Evolutionary conservation across 1,140 invertebrate species (phyloP), one percentile per base, ranked within the genome.

Genomic region (Alviniconcha marisindica): DNA sequence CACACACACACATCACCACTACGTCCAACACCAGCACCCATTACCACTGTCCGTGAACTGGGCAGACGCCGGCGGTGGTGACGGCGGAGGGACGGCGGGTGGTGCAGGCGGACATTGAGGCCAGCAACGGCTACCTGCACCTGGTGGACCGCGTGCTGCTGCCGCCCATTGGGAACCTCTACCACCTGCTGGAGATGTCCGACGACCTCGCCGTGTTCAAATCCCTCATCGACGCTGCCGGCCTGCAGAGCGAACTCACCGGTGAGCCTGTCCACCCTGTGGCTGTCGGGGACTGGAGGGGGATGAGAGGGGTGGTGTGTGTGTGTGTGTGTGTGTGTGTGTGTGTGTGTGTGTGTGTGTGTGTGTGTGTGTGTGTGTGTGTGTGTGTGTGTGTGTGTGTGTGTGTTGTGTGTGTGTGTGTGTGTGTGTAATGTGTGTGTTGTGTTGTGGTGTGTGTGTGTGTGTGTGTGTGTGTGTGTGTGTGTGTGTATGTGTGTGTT

Each of bases 61-160:
- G n/a, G n/a, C 14, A 69, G 31, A 33, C 3, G 4, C 14, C 66
- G 2, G 3, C 36, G 28, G 31, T 69, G 18, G 31, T 69, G 18
- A 69, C 66, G 28, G 66, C 31, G 14, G 66, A 69, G 28, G 66
- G 66, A 38, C 12, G 31, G 2, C 31, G 36, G 31, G 36, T 69
- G 14, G 4, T 81, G 60, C 44, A 42, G 56, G 79, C 54, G 7
- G 44, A 81, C 63, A 69, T 81, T 33, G 3, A n/a, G 38, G 79
- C 79, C 28, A 42, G 31, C 38, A 81, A 81, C 79, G 79, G 79
- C 18, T 31, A 51, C 21, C 48, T 83, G 15, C 74, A 83, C 60
- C 15, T 63, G 40, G 60, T 76, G 2, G 40, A 76, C 38, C 71
- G 33, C 28, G 74, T 77, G 54, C 40, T 76, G 71, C 51, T 77